phyloP scores from a whole-genome alignment of 1,140 invertebrate genomes.

The Drosophila virilis region DNA sequence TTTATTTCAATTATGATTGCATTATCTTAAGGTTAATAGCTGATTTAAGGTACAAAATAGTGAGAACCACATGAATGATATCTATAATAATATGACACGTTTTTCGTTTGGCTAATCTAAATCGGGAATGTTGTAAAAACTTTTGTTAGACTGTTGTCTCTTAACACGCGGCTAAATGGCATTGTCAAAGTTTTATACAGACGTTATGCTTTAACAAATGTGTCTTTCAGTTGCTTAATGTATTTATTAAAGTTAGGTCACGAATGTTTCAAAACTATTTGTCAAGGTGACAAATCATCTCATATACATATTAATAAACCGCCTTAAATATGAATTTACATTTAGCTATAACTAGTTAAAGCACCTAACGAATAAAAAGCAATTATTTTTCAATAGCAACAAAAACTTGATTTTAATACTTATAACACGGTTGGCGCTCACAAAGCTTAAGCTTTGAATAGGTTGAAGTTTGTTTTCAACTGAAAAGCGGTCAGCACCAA shows the following conservation, averaged over 20 bases:
- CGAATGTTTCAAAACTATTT: neutral
- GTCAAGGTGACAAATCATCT: neutral
- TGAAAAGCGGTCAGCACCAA: neutral
- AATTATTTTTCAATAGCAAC: neutral
- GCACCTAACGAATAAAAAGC: neutral
- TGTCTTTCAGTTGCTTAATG: neutral
- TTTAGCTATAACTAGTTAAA: neutral
- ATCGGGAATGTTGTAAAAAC: too few species aligned
- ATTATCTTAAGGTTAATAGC: conserved; percentile 8
- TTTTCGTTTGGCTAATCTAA: too few species aligned
- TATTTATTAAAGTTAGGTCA: conserved; percentile 1
- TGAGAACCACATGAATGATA: too few species aligned
- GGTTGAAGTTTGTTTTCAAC: neutral
- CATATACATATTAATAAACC: neutral
- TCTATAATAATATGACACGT: too few species aligned
- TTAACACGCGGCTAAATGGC: neutral
- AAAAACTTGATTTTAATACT: conserved; percentile 12
- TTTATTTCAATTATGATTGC: conserved; percentile 1
- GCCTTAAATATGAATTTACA: neutral
- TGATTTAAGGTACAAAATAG: neutral
- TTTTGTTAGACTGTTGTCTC: too few species aligned
- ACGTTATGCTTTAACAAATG: neutral
- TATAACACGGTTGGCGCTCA: neutral
- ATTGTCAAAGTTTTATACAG: too few species aligned
- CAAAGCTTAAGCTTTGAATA: neutral